Evolutionary conservation across 1,140 invertebrate species (phyloP).

Genomic region (Belonocnema kinseyi): DNA sequence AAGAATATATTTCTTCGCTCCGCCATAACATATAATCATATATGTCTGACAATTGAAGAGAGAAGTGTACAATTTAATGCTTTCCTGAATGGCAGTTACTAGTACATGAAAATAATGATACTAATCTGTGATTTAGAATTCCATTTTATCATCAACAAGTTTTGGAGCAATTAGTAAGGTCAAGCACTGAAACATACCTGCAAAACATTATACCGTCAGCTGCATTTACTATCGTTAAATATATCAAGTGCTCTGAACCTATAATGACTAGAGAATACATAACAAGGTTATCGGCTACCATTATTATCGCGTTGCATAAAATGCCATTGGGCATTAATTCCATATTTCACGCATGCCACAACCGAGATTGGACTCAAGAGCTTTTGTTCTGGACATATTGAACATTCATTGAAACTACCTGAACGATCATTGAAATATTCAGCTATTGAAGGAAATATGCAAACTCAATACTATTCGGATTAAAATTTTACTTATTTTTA

Average conservation of each 20-base stretch:
- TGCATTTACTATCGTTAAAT: background rate
- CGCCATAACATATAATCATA: too few species aligned
- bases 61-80: too few species aligned
- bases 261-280: constrained; percentile 47
- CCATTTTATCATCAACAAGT: background rate
- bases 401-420: background rate
- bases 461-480: background rate
- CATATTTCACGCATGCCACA: constrained; percentile 32
- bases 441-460: background rate
- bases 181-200: background rate
- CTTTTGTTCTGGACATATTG: background rate
- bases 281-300: constrained; percentile 52
- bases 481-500: background rate
- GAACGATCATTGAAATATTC: background rate
- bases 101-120: too few species aligned
- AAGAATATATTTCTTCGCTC: too few species aligned
- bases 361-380: background rate
- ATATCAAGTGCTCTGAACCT: background rate
- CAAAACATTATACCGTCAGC: background rate
- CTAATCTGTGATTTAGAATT: background rate
- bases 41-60: too few species aligned
- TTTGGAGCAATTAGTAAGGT: background rate
- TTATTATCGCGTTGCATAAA: constrained; percentile 54
- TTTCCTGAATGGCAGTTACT: too few species aligned
- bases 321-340: constrained; percentile 48